Base-by-base conservation (phyloP, 2,888 invertebrate genomes). In the Cheilosia vulpina region DNA sequence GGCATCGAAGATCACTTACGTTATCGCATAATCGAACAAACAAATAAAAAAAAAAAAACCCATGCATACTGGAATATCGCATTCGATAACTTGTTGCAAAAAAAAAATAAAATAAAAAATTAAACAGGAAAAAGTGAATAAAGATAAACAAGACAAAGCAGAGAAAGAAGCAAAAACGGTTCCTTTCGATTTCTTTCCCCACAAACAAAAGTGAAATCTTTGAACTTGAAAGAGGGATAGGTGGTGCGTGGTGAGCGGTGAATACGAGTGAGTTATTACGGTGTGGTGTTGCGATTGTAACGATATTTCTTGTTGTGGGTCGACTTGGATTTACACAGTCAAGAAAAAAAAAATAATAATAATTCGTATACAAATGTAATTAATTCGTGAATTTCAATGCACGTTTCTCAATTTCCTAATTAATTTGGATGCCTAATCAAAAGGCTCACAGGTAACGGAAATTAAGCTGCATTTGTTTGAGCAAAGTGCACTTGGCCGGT, bases 131-230 rank as follows among this genome's bases (percentile, higher is more conserved):
- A 27, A 11, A 77, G 45, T 58, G 43, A 77, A 60, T 24, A 57
- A 66, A 76, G 60, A 73, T 65, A 65, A 68, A 75, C 55, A 62
- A 73, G 34, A 69, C 43, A 66, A 45, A 52, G 47, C 21, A 47
- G 43, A 38, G 41, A 79, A 57, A 65, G 17, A 66, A 66, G 21
- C 24, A 31, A 45, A 66, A 87, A 81, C 72, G 68, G 82, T 82
- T 87, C 87, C 87, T 87, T 87, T 87, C 77, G 68, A 82, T 87
- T 82, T 82, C 73, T 78, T 84, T 52, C 65, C 53, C 53, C 52
- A 31, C 58, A 77, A 87, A 87, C 47, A 82, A 87, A 87, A 87
- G 87, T 87, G 87, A 87, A 87, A 87, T 87, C 60, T 77, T 63
- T 87, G 87, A 87, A 87, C 87, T 87, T 87, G 87, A 87, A 72